Evolutionary conservation across 2,113 vertebrate species (phyloP).

Genomic region (Poeciliopsis turrubarensis): DNA sequence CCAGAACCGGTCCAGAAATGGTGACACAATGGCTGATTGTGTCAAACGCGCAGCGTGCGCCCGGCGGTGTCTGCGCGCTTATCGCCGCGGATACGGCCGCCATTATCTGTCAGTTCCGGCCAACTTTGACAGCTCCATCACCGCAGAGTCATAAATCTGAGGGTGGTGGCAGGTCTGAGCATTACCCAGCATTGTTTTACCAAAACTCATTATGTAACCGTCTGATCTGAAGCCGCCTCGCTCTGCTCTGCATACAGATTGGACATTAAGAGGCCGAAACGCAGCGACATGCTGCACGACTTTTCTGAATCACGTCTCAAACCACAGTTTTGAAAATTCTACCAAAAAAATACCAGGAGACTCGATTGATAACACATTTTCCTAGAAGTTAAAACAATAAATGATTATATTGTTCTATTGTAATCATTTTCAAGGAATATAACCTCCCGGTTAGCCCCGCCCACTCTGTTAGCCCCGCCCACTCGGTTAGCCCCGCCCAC

Average conservation of each 20-base stretch:
- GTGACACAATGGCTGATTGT: not conserved
- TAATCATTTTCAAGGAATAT: too few species aligned
- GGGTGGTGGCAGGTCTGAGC: conserved; percentile 31
- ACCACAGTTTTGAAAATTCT: not conserved
- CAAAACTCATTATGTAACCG: conserved; percentile 53
- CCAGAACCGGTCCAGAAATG: not conserved
- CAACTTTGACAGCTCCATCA: conserved; percentile 40
- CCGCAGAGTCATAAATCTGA: conserved; percentile 52
- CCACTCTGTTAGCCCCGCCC: too few species aligned
- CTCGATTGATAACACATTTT: too few species aligned
- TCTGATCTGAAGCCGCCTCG: not conserved
- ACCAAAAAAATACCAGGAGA: too few species aligned
- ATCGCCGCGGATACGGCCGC: conserved; percentile 31
- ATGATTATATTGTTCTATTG: too few species aligned
- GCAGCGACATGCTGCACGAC: not conserved
- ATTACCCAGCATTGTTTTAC: conserved; percentile 58
- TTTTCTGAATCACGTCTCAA: not conserved
- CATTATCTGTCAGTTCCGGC: conserved; percentile 24
- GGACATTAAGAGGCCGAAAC: conserved; percentile 58
- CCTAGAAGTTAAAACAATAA: too few species aligned
- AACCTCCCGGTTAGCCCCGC: too few species aligned
- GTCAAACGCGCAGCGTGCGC: not conserved
- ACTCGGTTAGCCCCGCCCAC: too few species aligned
- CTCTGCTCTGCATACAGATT: conserved; percentile 66
- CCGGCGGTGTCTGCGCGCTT: conserved; percentile 23